Conservation (phyloP, 2,797 vertebrate genomes). For the Neosalanx taihuensis region DNA sequence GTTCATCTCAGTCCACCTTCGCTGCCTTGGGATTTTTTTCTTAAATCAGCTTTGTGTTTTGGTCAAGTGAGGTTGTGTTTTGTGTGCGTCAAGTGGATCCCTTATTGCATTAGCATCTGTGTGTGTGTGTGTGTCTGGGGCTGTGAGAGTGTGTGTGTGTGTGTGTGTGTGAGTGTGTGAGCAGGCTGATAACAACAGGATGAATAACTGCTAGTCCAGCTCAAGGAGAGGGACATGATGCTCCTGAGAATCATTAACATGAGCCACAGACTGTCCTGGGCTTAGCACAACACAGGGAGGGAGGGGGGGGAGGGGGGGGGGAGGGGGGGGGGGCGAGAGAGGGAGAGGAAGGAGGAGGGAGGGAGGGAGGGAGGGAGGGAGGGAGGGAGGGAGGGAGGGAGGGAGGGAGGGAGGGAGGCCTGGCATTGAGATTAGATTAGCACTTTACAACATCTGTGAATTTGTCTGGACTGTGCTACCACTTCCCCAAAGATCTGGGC, state of each 20-base stretch:
- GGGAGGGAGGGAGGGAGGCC: conserved; percentile 60
- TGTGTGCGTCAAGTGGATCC: conserved; percentile 24
- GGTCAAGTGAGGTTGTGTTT: conserved; percentile 31
- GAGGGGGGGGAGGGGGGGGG: conserved; percentile 15
- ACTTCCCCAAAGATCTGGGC: conserved; percentile 69
- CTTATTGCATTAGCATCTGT: conserved; percentile 71
- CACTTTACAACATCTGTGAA: conserved; percentile 83
- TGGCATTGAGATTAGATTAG: conserved; percentile 83
- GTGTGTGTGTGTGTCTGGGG: conserved; percentile 19
- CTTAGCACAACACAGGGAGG: conserved; percentile 42
- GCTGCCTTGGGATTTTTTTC: conserved; percentile 31
- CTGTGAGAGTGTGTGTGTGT: background rate
- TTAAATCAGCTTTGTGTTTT: conserved; percentile 31
- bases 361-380: conserved; percentile 40
- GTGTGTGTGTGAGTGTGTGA: conserved; percentile 52
- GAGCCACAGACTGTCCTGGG: conserved; percentile 58
- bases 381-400: background rate
- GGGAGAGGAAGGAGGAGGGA: no score
- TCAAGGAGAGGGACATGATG: conserved; percentile 63
- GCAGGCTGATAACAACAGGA: conserved; percentile 58
- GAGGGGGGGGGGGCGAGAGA: no score
- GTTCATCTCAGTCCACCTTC: conserved; percentile 9
- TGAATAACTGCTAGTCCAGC: conserved; percentile 59
- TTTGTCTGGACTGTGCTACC: conserved; percentile 68
- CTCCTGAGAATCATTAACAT: conserved; percentile 77